These are phyloP conservation scores for Aphelenchoides bicaudatus DNA, from an alignment of 2,888 invertebrate species.

Conservation along the genomic window DNA sequence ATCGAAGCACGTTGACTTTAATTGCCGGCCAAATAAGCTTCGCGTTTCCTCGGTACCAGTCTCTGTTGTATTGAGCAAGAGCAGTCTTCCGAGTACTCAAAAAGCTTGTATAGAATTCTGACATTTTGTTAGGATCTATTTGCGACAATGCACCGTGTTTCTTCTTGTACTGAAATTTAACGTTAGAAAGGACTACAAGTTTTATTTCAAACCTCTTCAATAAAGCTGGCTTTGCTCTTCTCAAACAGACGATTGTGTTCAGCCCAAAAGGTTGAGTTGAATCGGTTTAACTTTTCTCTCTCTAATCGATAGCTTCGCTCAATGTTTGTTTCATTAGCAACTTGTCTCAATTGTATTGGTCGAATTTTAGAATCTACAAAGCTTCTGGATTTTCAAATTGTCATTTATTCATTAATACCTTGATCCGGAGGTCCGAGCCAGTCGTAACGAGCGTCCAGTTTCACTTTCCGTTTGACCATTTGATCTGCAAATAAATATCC, in stretches of 20 bases:
- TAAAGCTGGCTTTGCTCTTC: constrained; percentile 24
- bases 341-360: constrained; percentile 36
- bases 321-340: constrained; percentile 45
- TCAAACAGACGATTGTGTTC: constrained; percentile 52
- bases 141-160: constrained; percentile 44
- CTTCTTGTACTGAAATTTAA: constrained; percentile 40
- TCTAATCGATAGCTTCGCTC: constrained; percentile 45
- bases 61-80: constrained; percentile 51
- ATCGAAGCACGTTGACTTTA: constrained; percentile 50
- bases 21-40: constrained; percentile 53
- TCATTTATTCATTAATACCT: constrained; percentile 40
- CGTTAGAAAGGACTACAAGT: constrained; percentile 13
- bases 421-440: constrained; percentile 58
- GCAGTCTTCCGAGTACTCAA: constrained; percentile 42
- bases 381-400: background rate
- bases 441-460: constrained; percentile 51
- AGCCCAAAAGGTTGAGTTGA: constrained; percentile 47
- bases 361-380: background rate
- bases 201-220: constrained; percentile 24
- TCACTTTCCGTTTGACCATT: constrained; percentile 22
- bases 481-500: background rate
- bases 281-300: constrained; percentile 49
- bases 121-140: constrained; percentile 52
- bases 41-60: constrained; percentile 56
- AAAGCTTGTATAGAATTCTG: constrained; percentile 52